phyloP scores from a whole-genome alignment of 2,888 invertebrate species.

The Drosophila peninsularis region DNA sequence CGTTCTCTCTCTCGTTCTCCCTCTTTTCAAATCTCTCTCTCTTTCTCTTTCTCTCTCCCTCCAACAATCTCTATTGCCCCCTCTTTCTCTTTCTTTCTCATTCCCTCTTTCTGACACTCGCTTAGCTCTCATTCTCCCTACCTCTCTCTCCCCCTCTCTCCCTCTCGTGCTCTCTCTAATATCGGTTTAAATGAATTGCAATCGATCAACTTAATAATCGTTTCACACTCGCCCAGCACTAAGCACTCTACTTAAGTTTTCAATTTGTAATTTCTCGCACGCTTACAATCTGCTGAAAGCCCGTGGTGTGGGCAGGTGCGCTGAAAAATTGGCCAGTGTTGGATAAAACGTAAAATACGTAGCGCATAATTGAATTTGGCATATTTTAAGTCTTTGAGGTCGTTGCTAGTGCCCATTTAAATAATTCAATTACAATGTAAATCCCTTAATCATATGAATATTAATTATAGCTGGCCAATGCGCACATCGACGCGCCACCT shows the following conservation, averaged over 20 bases:
- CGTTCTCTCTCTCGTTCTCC: neutral
- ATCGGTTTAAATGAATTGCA: too few relatives aligned
- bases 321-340: neutral
- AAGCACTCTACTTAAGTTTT: neutral
- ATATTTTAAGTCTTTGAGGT: conserved; percentile 29
- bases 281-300: neutral
- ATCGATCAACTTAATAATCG: neutral
- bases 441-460: conserved; percentile 79
- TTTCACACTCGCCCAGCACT: neutral
- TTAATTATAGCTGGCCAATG: conserved; percentile 70
- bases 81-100: neutral
- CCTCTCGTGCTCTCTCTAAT: neutral
- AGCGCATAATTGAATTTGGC: conserved; percentile 27
- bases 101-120: neutral
- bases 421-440: conserved; percentile 72
- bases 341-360: conserved; percentile 12
- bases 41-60: neutral
- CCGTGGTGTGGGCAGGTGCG: neutral
- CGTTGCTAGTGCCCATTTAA: conserved; percentile 36
- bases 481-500: conserved; percentile 32
- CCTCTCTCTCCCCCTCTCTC: neutral
- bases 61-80: too few relatives aligned
- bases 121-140: neutral
- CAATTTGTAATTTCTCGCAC: neutral
- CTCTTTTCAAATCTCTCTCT: too few relatives aligned